A percentile compares a stretch with the other conserved stretches of the same genome.
Evolutionary conservation across 2,113 vertebrate species (phyloP).

Genomic region (Nycticryphes semicollaris): DNA sequence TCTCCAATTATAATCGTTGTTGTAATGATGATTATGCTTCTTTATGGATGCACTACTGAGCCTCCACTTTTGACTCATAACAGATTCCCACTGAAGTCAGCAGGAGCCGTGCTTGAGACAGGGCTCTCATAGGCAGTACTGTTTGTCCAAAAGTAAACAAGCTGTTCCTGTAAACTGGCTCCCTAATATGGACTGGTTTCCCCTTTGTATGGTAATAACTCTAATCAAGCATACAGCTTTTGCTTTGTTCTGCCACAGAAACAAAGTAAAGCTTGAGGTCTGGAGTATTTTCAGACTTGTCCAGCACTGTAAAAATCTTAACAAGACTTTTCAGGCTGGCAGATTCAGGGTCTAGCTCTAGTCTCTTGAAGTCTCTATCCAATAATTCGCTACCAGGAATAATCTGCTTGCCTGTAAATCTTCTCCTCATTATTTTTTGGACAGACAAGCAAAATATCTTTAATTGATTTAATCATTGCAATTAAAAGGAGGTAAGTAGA

Average conservation of each 20-base stretch:
- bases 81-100: conserved; percentile 44
- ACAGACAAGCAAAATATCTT: not conserved
- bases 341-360: not conserved
- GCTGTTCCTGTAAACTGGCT: conserved; percentile 44
- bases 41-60: not conserved
- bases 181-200: not conserved
- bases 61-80: conserved; percentile 53
- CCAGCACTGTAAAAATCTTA: not conserved
- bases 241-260: not conserved
- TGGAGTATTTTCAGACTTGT: not conserved
- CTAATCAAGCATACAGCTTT: not conserved
- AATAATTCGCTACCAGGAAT: not conserved
- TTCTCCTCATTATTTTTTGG: conserved; percentile 1
- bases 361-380: not conserved
- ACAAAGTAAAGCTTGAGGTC: not conserved
- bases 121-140: not conserved
- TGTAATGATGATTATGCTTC: conserved; percentile 26
- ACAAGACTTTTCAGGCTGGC: not conserved
- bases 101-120: conserved; percentile 4
- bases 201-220: not conserved
- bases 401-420: not conserved
- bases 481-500: not conserved
- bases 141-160: not conserved
- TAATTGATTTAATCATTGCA: conserved; percentile 3
- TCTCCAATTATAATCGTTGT: not conserved